These are phyloP conservation scores for Scaptomyza tumidula DNA, from an alignment of 2,888 invertebrate genomes.

Conservation along the genomic window DNA sequence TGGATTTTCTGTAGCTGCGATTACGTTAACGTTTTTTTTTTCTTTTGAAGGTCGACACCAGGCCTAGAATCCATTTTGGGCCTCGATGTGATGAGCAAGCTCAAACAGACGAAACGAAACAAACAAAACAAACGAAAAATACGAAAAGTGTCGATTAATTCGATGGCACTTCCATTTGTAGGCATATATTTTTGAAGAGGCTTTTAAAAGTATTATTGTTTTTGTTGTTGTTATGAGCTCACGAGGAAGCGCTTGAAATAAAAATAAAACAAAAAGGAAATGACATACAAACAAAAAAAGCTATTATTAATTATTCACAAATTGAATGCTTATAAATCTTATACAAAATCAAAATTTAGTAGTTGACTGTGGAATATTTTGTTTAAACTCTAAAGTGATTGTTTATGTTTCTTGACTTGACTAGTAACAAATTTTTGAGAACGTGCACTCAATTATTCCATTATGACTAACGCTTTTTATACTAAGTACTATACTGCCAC, in stretches of 20 bases:
- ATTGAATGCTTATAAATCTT: slow-evolving; percentile 41
- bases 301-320: slow-evolving; percentile 61
- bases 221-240: slow-evolving; percentile 33
- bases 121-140: slow-evolving; percentile 23
- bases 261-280: slow-evolving; percentile 24
- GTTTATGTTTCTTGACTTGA: background rate
- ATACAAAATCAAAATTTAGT: slow-evolving; percentile 8
- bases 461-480: slow-evolving; percentile 7
- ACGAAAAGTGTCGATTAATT: slow-evolving; percentile 73
- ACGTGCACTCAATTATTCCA: background rate
- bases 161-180: slow-evolving; percentile 74
- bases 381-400: background rate
- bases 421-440: slow-evolving; percentile 1
- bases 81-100: slow-evolving; percentile 51
- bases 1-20: slow-evolving; percentile 15
- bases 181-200: slow-evolving; percentile 70
- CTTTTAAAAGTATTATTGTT: background rate
- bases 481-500: background rate
- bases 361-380: slow-evolving; percentile 14
- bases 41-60: slow-evolving; percentile 60
- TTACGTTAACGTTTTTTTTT: slow-evolving; percentile 19
- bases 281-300: slow-evolving; percentile 34
- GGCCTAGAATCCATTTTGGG: slow-evolving; percentile 46
- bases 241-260: slow-evolving; percentile 37
- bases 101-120: slow-evolving; percentile 19